Evolutionary conservation across 2,888 invertebrate species (phyloP), one percentile per base, ranked within the genome.

Genomic region (Congeria kusceri): DNA sequence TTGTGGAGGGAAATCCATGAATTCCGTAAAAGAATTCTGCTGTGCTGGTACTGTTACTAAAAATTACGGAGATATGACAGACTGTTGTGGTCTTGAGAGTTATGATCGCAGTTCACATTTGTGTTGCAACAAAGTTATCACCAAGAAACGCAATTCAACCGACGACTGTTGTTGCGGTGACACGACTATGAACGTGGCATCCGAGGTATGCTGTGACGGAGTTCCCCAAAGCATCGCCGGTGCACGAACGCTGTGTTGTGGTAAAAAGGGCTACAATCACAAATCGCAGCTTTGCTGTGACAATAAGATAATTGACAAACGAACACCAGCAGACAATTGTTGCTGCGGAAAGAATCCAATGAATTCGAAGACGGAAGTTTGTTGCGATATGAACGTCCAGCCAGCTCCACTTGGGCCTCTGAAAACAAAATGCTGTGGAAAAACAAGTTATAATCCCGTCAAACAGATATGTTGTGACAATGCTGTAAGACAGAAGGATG

Each of bases 131-230:
- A 32, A 68, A 25, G 58, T 46, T 18, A 25, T 77, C 4, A 58
- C 58, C 18, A 47, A 63, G 9, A 77, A 66, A 44, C 23, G 56
- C n/a, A 61, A 71, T 47, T 4, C 32, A n/a, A 53, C 49, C 13
- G 77, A 77, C 46, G 67, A 77, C 49, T 77, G 67, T 27, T 77
- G 77, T 44, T 76, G 69, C 59, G 69, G 76, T 9, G 58, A 57
- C 11, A 76, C 25, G 49, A 61, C n/a, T 67, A 77, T 29, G 67
- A 77, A 49, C 71, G 67, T 25, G 71, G 77, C 28, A 58, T 59
- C 49, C 63, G 69, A 11, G 49, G 46, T 20, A 63, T 76, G 76
- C 25, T 76, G 76, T 49, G 53, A 64, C 18, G 76, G 76, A 20
- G 61, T 76, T 0, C 76, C 76, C 29, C 76, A 76, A 49, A 46